Percentiles rank a stretch among this genome's conserved stretches.
phyloP scores from a whole-genome alignment of 2,888 invertebrate species.

The Ceramica pisi region DNA sequence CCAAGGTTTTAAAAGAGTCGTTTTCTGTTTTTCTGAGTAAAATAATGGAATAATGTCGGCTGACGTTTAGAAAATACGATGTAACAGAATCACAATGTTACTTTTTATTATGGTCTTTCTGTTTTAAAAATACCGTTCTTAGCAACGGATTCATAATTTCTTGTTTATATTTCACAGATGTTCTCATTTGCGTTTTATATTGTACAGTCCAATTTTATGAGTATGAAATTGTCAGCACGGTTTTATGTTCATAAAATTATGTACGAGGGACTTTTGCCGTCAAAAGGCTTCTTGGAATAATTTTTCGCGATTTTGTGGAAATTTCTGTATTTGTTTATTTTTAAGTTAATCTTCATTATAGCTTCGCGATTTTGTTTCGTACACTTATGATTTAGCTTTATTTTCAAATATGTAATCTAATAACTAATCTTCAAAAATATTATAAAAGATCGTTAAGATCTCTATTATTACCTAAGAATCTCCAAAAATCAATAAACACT shows the following conservation, averaged over 20 bases:
- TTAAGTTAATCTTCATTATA: not conserved
- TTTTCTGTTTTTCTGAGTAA: slow-evolving; percentile 34
- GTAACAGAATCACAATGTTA: slow-evolving; percentile 21
- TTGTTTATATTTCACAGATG: slow-evolving; percentile 31
- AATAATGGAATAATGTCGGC: slow-evolving; percentile 43
- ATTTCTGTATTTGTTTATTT: not conserved
- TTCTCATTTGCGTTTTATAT: slow-evolving; percentile 31
- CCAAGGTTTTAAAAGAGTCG: slow-evolving; percentile 47
- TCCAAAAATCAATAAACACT: not conserved
- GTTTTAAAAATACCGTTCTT: slow-evolving; percentile 26
- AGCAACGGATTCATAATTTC: slow-evolving; percentile 28
- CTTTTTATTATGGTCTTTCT: slow-evolving; percentile 21
- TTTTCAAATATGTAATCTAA: no score
- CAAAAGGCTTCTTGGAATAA: not conserved
- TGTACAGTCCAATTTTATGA: slow-evolving; percentile 11
- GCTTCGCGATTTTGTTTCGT: not conserved
- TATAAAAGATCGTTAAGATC: not conserved
- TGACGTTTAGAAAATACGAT: slow-evolving; percentile 44
- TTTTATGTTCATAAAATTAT: slow-evolving; percentile 37
- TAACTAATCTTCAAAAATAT: no score
- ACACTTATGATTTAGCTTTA: not conserved
- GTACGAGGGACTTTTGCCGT: not conserved
- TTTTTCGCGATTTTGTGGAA: slow-evolving; percentile 5
- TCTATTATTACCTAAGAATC: not conserved
- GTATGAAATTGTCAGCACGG: slow-evolving; percentile 23